Conservation (phyloP, 2,888 invertebrate species). For the Napeogenes inachia region DNA sequence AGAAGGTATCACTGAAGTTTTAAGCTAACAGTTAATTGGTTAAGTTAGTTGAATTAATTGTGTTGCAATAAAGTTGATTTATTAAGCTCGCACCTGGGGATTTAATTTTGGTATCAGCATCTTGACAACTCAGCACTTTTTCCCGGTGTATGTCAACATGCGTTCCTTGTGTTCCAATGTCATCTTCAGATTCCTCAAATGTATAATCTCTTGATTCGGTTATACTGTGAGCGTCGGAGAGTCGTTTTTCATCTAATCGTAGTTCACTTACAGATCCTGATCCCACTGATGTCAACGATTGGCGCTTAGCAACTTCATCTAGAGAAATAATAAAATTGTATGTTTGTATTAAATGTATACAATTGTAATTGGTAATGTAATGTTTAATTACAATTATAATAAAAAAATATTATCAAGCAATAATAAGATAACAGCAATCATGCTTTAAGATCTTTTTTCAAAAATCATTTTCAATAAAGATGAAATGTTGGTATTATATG, state of each 20-base stretch:
- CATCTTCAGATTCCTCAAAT: constrained; percentile 75
- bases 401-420: too few species aligned
- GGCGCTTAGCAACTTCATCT: constrained; percentile 58
- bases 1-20: too few species aligned
- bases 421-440: too few species aligned
- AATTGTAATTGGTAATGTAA: too few species aligned
- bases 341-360: background rate
- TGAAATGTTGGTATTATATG: too few species aligned
- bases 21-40: too few species aligned
- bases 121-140: constrained; percentile 49
- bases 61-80: background rate
- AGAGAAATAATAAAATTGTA: background rate
- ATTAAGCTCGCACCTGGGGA: constrained; percentile 13
- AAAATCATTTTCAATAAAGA: too few species aligned
- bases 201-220: constrained; percentile 74
- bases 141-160: constrained; percentile 59
- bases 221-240: constrained; percentile 70
- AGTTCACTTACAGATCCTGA: constrained; percentile 66
- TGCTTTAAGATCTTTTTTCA: too few species aligned
- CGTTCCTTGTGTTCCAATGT: constrained; percentile 66
- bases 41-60: background rate
- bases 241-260: constrained; percentile 67
- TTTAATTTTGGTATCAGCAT: constrained; percentile 45
- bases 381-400: too few species aligned
- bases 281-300: constrained; percentile 69